Base-by-base conservation (phyloP, 2,113 vertebrate genomes). In the Cryptomyrus ogoouensis region DNA sequence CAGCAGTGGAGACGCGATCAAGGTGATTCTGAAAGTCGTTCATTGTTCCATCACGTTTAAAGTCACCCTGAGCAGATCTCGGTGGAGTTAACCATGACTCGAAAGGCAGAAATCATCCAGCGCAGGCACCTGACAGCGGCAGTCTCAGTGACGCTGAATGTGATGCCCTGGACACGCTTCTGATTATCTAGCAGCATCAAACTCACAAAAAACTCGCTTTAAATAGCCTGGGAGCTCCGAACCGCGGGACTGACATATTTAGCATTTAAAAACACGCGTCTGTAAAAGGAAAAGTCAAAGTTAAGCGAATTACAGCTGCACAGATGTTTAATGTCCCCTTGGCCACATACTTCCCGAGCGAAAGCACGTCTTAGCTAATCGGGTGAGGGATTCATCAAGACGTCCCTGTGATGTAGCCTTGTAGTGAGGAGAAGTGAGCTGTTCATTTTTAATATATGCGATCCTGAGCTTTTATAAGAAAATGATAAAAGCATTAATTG, bases 61-160 rank as follows among this genome's bases (percentile, higher is more conserved):
- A 86, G 46, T 86, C 83, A 86, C 74, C 74, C 74, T 80, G 74
- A 39, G 35, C 13, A 80, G 74, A 80, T 80, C 74, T 80, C 74
- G 17, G 31, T 17, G 74, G 74, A 80, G 74, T 42, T 39, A 39
- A 39, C n/a, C 35, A 77, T 77, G 70, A 77, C 70, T 77, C 74
- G 42, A 42, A 42, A 19, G 4, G 35, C 74, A 80, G 31, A 19
- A 80, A 80, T 5, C 74, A 80, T 80, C 15, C 15, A 42, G 74
- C 1, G 31, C 3, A 31, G 12, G 27, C 13, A 19, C 70, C 31
- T 77, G 70, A 77, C 70, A 35, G 66, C 27, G 10, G 24, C 56
- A 27, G 58, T 74, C 10, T 35, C 66, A 27, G 31, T 39, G 9
- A 15, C 31, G 27, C 66, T 74, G 27, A 62, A n/a, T n/a, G 24